phyloP scores from a whole-genome alignment of 2,797 vertebrate species.

The Lates japonicus region DNA sequence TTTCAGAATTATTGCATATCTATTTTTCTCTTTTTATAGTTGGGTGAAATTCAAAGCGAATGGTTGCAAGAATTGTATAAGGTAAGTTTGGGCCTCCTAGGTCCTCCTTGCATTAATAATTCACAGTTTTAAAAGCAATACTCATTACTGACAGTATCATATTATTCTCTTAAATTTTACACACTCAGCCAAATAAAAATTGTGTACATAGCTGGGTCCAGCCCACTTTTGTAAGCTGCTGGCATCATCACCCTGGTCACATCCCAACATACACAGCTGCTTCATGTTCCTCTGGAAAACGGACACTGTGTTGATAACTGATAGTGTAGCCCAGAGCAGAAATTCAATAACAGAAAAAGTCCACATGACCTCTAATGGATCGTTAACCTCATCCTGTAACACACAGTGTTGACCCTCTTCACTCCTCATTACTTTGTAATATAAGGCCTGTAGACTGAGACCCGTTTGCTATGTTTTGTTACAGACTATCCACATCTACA shows the following conservation, averaged over 20 bases:
- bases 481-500: constrained; percentile 83
- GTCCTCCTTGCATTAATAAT: not conserved
- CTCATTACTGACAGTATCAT: too few species aligned
- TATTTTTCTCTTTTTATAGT: constrained; percentile 70
- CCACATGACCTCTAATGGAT: constrained; percentile 13
- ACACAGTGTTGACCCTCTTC: not conserved
- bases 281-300: constrained; percentile 13
- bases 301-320: constrained; percentile 7
- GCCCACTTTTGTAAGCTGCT: not conserved
- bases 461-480: constrained; percentile 25
- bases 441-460: constrained; percentile 17
- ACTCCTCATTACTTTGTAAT: constrained; percentile 18
- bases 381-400: constrained; percentile 26
- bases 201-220: not conserved
- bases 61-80: constrained; percentile 89
- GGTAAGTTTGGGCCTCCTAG: constrained; percentile 72
- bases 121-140: not conserved
- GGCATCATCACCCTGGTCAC: not conserved
- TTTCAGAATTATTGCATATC: not conserved
- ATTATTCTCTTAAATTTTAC: too few species aligned
- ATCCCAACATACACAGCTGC: not conserved
- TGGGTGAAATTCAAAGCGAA: constrained; percentile 85
- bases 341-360: constrained; percentile 1
- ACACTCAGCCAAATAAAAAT: not conserved
- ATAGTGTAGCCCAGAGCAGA: not conserved